Conservation (phyloP, 2,888 invertebrate species). For the Zaprionus obscuricornis region DNA sequence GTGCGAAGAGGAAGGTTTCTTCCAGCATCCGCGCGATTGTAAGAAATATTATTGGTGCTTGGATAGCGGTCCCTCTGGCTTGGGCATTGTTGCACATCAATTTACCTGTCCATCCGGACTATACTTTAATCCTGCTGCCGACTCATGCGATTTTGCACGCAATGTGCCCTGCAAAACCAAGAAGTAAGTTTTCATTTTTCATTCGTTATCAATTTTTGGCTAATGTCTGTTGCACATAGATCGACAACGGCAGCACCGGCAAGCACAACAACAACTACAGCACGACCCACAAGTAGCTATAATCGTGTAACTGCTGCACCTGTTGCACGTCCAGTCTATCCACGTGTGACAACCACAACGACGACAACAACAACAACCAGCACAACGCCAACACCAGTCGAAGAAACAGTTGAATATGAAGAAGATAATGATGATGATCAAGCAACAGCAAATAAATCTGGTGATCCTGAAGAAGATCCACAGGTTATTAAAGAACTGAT, state of each 20-base stretch:
- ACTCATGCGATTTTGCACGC: conserved; percentile 95
- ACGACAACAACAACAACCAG: conserved; percentile 84
- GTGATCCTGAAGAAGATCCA: conserved; percentile 83
- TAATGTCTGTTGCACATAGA: conserved; percentile 59
- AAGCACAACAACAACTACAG: conserved; percentile 82
- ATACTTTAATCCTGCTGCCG: conserved; percentile 95
- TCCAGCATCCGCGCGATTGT: conserved; percentile 95
- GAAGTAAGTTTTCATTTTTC: conserved; percentile 57
- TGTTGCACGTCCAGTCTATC: conserved; percentile 80
- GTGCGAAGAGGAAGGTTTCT: conserved; percentile 96
- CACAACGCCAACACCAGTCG: conserved; percentile 79
- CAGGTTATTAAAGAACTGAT: conserved; percentile 92
- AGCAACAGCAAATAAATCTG: conserved; percentile 42
- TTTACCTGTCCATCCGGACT: conserved; percentile 96
- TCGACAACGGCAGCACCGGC: conserved; percentile 85
- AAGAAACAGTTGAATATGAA: conserved; percentile 85
- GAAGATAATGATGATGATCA: conserved; percentile 83
- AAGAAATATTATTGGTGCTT: conserved; percentile 98
- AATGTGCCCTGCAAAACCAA: conserved; percentile 91
- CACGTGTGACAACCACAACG: conserved; percentile 81
- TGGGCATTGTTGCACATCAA: conserved; percentile 95
- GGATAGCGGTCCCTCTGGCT: conserved; percentile 93
- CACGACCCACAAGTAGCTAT: conserved; percentile 83
- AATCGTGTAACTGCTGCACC: conserved; percentile 83
- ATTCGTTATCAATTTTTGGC: not conserved